phyloP scores from a whole-genome alignment of 92 coral and sea anemone genomes.

The Pocillopora grandis region DNA sequence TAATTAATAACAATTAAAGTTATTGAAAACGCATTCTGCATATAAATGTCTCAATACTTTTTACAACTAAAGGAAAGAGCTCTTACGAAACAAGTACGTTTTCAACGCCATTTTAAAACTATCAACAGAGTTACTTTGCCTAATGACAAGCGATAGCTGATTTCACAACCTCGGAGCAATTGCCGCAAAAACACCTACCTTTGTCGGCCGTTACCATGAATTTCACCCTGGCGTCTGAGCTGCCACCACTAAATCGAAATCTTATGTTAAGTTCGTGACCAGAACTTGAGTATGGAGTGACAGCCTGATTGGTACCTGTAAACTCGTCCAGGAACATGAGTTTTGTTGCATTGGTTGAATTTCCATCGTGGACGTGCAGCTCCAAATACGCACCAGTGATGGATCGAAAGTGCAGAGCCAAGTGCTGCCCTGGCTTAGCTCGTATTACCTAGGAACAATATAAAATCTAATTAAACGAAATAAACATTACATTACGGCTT shows the following conservation, averaged over 20 bases:
- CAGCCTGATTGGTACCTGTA: conserved; percentile 38
- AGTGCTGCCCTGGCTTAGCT: conserved; percentile 24
- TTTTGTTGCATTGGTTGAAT: conserved; percentile 37
- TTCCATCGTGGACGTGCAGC: conserved; percentile 55
- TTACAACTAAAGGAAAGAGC: too few species aligned
- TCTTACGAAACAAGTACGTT: too few species aligned
- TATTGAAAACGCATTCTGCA: too few species aligned
- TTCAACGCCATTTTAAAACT: too few species aligned
- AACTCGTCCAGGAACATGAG: conserved; percentile 40
- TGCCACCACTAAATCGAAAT: conserved; percentile 33
- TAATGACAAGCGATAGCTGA: too few species aligned
- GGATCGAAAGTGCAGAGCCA: conserved; percentile 46
- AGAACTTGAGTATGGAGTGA: conserved; percentile 41
- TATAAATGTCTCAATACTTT: too few species aligned
- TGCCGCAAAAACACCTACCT: conserved; percentile 28
- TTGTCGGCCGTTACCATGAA: conserved; percentile 17
- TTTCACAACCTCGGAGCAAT: neutral
- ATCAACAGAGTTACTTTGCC: too few species aligned
- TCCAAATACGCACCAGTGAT: conserved; percentile 30
- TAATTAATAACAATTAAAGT: too few species aligned
- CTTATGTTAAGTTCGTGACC: conserved; percentile 52
- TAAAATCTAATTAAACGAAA: neutral
- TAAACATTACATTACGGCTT: neutral
- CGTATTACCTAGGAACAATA: conserved; percentile 16
- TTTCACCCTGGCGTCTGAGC: conserved; percentile 23